Conservation (phyloP, 92 coral and sea anemone species). For the Blastomussa wellsi region DNA sequence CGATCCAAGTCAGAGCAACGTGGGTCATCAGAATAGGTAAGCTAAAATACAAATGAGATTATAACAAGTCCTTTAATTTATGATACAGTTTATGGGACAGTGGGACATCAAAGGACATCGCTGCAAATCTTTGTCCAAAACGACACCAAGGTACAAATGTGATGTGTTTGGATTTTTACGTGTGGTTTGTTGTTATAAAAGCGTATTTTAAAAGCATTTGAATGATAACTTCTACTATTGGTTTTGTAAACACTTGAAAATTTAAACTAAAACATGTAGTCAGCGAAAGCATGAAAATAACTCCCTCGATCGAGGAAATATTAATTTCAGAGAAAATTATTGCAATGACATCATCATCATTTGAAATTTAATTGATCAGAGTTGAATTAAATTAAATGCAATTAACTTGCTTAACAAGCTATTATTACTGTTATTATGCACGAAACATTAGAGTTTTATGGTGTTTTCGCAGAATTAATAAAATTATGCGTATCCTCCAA, state of each 20-base stretch:
- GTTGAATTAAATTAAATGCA: background rate
- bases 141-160: background rate
- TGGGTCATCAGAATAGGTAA: constrained; percentile 32
- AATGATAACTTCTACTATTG: too few species aligned
- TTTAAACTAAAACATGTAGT: background rate
- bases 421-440: background rate
- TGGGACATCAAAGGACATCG: too few species aligned
- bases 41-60: background rate
- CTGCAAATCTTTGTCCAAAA: too few species aligned
- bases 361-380: too few species aligned
- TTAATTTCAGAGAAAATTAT: too few species aligned
- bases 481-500: background rate
- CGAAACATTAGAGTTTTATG: background rate
- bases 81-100: background rate
- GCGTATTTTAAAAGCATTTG: too few species aligned
- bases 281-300: too few species aligned
- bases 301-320: too few species aligned
- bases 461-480: background rate
- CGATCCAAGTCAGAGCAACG: background rate
- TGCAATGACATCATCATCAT: too few species aligned
- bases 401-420: background rate
- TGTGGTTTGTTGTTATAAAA: too few species aligned
- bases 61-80: background rate
- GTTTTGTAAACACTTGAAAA: background rate
- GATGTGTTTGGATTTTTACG: too few species aligned